Percentiles rank a stretch among this genome's conserved stretches.
Conservation (phyloP, 2,888 invertebrate genomes). For the Orchestes rusci region DNA sequence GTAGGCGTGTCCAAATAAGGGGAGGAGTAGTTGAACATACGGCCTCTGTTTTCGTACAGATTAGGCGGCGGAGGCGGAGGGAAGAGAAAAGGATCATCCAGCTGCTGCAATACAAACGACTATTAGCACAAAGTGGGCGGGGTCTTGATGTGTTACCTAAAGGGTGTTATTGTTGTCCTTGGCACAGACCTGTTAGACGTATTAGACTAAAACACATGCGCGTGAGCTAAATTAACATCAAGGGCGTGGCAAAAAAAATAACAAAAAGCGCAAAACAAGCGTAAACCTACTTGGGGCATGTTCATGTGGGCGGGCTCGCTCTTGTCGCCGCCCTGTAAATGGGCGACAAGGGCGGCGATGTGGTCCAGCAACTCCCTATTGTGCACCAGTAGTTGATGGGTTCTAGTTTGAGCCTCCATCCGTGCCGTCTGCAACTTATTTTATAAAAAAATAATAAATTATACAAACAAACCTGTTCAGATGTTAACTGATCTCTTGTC, state of each 20-base stretch:
- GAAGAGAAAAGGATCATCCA: no score
- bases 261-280: constrained; percentile 30
- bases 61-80: no score
- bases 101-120: no score
- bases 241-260: background rate
- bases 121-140: no score
- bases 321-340: constrained; percentile 82
- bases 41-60: no score
- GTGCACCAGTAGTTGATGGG: constrained; percentile 89
- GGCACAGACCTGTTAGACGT: no score
- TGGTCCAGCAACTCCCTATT: constrained; percentile 94
- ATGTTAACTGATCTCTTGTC: constrained; percentile 41
- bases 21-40: constrained; percentile 38
- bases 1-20: no score
- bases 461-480: constrained; percentile 39
- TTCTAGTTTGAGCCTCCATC: constrained; percentile 61
- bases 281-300: constrained; percentile 61
- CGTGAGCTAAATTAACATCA: no score
- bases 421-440: constrained; percentile 37
- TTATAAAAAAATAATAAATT: background rate
- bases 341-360: constrained; percentile 81
- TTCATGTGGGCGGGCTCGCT: constrained; percentile 53
- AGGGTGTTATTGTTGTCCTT: constrained; percentile 36
- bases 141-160: no score
- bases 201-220: no score